Percentiles rank a stretch among this genome's conserved stretches.
These are phyloP conservation scores for Chaetodon trifasciatus DNA, from an alignment of 2,797 vertebrate genomes.

Conservation along the genomic window DNA sequence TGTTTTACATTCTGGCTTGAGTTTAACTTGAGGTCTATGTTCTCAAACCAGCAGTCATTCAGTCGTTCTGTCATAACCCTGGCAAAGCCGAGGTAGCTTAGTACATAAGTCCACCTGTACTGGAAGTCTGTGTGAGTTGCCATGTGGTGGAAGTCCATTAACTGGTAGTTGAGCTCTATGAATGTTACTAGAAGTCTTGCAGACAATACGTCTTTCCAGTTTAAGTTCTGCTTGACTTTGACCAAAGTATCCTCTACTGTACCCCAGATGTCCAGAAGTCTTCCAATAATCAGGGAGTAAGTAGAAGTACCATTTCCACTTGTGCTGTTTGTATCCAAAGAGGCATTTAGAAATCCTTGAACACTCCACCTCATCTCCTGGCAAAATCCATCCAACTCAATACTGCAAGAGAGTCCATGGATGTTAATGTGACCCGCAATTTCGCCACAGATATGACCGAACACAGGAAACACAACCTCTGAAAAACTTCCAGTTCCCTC, in stretches of 20 bases:
- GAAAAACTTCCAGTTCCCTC: not conserved
- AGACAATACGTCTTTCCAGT: slow-evolving; percentile 85
- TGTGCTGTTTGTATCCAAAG: slow-evolving; percentile 38
- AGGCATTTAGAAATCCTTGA: slow-evolving; percentile 57
- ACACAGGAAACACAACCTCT: slow-evolving; percentile 37
- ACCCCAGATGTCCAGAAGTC: slow-evolving; percentile 81
- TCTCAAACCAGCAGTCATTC: slow-evolving; percentile 84
- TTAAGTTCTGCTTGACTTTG: slow-evolving; percentile 76
- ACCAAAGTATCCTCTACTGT: slow-evolving; percentile 69
- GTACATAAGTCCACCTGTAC: slow-evolving; percentile 60
- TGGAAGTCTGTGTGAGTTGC: slow-evolving; percentile 60
- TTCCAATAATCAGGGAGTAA: slow-evolving; percentile 74
- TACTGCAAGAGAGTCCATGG: slow-evolving; percentile 71
- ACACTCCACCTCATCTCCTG: slow-evolving; percentile 52
- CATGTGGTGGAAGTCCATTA: slow-evolving; percentile 54
- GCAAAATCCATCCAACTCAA: slow-evolving; percentile 77
- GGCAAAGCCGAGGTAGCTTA: slow-evolving; percentile 77
- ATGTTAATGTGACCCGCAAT: slow-evolving; percentile 38
- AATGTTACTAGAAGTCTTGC: slow-evolving; percentile 83
- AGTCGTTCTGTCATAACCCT: slow-evolving; percentile 81
- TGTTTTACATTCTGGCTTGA: slow-evolving; percentile 29
- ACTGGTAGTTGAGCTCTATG: slow-evolving; percentile 79
- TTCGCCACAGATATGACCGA: slow-evolving; percentile 74
- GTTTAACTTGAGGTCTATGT: slow-evolving; percentile 73
- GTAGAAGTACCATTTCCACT: slow-evolving; percentile 37